phyloP scores from a whole-genome alignment of 2,797 vertebrate genomes.

The Gouania willdenowi region DNA sequence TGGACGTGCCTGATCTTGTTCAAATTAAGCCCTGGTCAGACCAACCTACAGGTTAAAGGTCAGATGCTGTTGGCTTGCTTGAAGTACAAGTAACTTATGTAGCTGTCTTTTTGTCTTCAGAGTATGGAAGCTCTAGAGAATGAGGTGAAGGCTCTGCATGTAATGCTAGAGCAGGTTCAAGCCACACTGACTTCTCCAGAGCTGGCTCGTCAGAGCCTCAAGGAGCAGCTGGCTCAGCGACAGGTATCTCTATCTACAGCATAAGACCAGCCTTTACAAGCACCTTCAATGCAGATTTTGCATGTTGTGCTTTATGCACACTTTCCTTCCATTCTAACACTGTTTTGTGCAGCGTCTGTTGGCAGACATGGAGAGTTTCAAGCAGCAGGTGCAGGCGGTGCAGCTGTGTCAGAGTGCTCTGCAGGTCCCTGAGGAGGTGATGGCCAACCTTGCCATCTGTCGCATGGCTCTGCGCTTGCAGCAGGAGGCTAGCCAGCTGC shows the following conservation, averaged over 20 bases:
- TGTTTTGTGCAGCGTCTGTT: constrained; percentile 79
- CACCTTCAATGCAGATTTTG: too few relatives aligned
- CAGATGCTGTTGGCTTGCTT: too few relatives aligned
- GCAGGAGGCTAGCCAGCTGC: constrained; percentile 92
- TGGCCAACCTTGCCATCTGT: constrained; percentile 85
- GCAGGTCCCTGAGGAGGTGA: constrained; percentile 88
- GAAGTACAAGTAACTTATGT: too few relatives aligned
- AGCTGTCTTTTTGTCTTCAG: too few relatives aligned
- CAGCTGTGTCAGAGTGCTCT: constrained; percentile 89
- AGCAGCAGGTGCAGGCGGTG: constrained; percentile 89
- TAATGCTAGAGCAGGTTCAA: constrained; percentile 89
- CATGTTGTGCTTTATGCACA: background rate
- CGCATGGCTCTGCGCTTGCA: constrained; percentile 87
- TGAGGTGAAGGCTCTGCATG: constrained; percentile 86
- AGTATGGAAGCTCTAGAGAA: constrained; percentile 93
- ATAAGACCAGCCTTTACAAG: background rate
- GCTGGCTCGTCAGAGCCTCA: constrained; percentile 87
- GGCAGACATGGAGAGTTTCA: constrained; percentile 91
- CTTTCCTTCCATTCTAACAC: background rate
- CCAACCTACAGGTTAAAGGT: too few relatives aligned
- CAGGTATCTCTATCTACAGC: constrained; percentile 74
- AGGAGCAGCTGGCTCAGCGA: constrained; percentile 93
- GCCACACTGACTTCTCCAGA: constrained; percentile 87
- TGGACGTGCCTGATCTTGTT: background rate
- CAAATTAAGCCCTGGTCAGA: too few relatives aligned